Base-by-base conservation (phyloP, 2,888 invertebrate species). In the Cyrtodaria siliqua region DNA sequence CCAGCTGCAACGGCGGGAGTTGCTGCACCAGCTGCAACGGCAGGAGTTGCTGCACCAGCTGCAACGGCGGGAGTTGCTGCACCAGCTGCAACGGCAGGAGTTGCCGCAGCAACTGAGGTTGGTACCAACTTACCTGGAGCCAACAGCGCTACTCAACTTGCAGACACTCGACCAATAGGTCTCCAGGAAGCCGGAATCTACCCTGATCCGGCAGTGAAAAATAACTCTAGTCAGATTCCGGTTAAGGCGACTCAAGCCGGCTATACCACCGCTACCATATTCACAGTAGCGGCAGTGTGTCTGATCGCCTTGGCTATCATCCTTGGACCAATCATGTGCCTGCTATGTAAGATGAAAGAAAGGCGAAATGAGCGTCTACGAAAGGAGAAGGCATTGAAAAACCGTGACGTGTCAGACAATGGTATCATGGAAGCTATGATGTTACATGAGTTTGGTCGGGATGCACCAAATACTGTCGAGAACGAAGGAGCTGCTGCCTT, bases 391-490 rank as follows among this genome's bases (percentile, higher is more conserved):
- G 72, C 83, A 29, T 12, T 76, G 27, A 80, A 76, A 49, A 80
- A 80, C 50, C 42, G 73, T 16, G 76, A 72, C 18, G 50, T 80
- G 2, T 73, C 76, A 2, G 76, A 76, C 20, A 80, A 76, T 33
- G 72, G 82, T 20, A 86, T 86, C 55, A 83, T 86, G 79, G 90
- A 90, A 16, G 85, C 87, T 20, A 88, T 90, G 87, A 82, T 90
- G 29, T 69, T 86, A 63, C 83, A 83, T 38, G 89, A 90, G 44
- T 80, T 90, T 60, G 90, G 89, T 26, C 61, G 68, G 24, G 68
- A 75, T 18, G 72, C 63, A 2, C 23, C 57, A 8, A 64, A 60
- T 20, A 53, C 63, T 1, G 67, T 64, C 16, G 56, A 24, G 26
- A 83, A 76, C 62, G 72, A 63, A 29, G 72, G 49, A 9, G 79